Conservation (phyloP, 2,888 invertebrate genomes). For the Drosophila gaucha region DNA sequence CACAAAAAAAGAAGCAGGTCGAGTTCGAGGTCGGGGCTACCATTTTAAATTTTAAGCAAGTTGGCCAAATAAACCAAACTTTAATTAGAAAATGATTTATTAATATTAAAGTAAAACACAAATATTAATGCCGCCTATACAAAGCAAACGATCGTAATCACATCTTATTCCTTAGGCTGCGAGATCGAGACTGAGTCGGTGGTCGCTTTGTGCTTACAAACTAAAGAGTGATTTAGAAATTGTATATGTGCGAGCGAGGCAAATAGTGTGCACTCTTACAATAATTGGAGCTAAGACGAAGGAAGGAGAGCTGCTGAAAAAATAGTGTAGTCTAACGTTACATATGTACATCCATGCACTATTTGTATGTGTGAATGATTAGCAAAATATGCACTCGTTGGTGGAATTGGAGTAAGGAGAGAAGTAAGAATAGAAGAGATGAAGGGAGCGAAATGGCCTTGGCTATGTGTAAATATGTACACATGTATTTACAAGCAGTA, state of each 20-base stretch:
- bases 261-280: not conserved
- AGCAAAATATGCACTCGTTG: not conserved
- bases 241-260: not conserved
- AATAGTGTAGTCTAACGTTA: too few species aligned
- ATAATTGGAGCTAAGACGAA: not conserved
- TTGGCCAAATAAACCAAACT: constrained; percentile 5
- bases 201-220: not conserved
- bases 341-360: not conserved
- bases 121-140: too few species aligned
- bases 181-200: not conserved
- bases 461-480: not conserved
- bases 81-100: constrained; percentile 2
- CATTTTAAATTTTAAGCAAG: constrained; percentile 7
- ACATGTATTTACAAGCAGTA: not conserved
- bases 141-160: not conserved
- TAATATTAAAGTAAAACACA: not conserved
- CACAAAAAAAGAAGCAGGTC: not conserved
- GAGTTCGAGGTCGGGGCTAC: constrained; percentile 11
- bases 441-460: not conserved
- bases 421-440: not conserved
- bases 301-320: not conserved
- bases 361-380: not conserved
- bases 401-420: not conserved
- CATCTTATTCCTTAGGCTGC: not conserved
- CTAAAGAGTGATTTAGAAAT: not conserved